phyloP scores from a whole-genome alignment of 2,797 vertebrate species.

The Phataginus tetradactyla region DNA sequence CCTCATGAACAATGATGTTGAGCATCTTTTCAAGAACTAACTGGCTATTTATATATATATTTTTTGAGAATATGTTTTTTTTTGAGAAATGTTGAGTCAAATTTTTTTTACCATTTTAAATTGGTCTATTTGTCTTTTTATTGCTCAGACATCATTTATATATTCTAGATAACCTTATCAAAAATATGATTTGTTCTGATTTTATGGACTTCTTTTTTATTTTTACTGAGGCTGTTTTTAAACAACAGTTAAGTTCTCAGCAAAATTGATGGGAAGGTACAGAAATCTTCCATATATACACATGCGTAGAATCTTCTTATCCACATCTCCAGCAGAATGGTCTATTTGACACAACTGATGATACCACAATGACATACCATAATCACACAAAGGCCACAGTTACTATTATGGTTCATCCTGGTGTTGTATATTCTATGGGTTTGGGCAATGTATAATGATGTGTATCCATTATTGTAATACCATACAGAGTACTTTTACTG shows the following conservation, averaged over 20 bases:
- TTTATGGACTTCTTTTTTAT: not conserved
- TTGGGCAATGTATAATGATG: too few relatives aligned
- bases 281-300: not conserved
- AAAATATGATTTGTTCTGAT: not conserved
- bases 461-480: too few relatives aligned
- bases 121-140: not conserved
- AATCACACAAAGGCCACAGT: too few relatives aligned
- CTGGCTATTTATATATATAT: not conserved
- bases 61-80: not conserved
- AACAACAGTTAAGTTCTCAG: not conserved
- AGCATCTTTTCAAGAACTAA: not conserved
- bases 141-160: not conserved
- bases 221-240: not conserved
- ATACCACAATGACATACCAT: too few relatives aligned
- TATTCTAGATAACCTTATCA: not conserved
- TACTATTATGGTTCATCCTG: too few relatives aligned
- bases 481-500: too few relatives aligned
- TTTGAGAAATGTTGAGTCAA: not conserved
- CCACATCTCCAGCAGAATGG: too few relatives aligned
- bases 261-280: not conserved
- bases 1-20: not conserved
- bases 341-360: too few relatives aligned
- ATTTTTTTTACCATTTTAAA: not conserved
- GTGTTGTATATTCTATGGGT: too few relatives aligned
- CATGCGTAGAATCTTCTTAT: too few relatives aligned